Conservation (phyloP, 2,888 invertebrate species). For the Petrolisthes manimaculis region DNA sequence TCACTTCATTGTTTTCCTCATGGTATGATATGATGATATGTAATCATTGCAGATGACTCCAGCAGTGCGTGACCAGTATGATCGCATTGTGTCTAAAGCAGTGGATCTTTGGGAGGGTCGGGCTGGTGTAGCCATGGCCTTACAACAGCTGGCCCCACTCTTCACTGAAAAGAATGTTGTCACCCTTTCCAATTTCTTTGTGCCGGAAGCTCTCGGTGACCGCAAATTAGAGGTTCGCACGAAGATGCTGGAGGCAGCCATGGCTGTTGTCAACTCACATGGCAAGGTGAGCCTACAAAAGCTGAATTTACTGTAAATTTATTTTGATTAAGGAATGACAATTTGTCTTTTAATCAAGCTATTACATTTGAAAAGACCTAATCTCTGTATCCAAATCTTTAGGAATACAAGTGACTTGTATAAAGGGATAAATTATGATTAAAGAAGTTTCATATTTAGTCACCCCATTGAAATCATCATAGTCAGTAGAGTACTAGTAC, state of each 20-base stretch:
- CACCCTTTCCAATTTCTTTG: conserved; percentile 77
- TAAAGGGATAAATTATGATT: not conserved
- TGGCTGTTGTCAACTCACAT: conserved; percentile 90
- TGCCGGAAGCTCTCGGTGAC: conserved; percentile 88
- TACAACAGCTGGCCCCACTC: conserved; percentile 83
- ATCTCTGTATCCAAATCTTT: not conserved
- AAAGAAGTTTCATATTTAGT: not conserved
- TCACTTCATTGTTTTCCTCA: too few relatives aligned
- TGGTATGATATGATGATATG: too few relatives aligned
- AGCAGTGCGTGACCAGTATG: conserved; percentile 90
- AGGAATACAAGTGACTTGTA: not conserved
- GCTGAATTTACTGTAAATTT: not conserved
- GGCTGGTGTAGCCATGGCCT: conserved; percentile 87
- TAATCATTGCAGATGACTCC: conserved; percentile 78
- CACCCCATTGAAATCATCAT: not conserved
- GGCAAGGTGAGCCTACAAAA: conserved; percentile 79
- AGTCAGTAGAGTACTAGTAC: too few relatives aligned
- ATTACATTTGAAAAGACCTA: too few relatives aligned
- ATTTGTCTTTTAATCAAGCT: too few relatives aligned
- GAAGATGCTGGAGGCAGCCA: conserved; percentile 94
- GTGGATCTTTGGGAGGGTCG: conserved; percentile 93
- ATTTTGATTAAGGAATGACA: not conserved
- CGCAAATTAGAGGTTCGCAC: conserved; percentile 81
- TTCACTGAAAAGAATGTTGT: conserved; percentile 79
- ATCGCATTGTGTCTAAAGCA: conserved; percentile 85